Percentiles rank a stretch among this genome's conserved stretches.
These are phyloP conservation scores for Cactoblastis cactorum DNA, from an alignment of 2,888 invertebrate species.

Conservation along the genomic window DNA sequence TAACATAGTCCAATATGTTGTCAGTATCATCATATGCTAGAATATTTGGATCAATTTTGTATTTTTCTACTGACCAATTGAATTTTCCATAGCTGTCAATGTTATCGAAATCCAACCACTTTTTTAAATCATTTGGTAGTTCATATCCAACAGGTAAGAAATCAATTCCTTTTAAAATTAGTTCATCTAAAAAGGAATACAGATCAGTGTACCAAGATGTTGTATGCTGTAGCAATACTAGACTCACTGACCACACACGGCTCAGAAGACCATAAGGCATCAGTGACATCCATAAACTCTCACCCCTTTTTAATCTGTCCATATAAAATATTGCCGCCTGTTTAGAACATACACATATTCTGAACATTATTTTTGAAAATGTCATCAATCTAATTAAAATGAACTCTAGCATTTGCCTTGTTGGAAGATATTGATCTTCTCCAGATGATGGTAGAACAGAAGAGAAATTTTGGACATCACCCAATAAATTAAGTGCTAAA, in stretches of 20 bases:
- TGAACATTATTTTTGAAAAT: slow-evolving; percentile 76
- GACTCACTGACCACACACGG: slow-evolving; percentile 75
- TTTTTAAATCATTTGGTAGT: slow-evolving; percentile 64
- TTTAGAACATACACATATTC: slow-evolving; percentile 67
- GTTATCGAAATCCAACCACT: slow-evolving; percentile 71
- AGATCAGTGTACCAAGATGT: slow-evolving; percentile 75
- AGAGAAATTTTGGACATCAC: slow-evolving; percentile 57
- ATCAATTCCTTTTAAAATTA: slow-evolving; percentile 61
- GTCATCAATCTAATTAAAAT: slow-evolving; percentile 73
- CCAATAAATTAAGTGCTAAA: slow-evolving; percentile 61
- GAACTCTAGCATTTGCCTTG: slow-evolving; percentile 80
- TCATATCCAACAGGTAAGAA: slow-evolving; percentile 68
- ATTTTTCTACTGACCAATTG: slow-evolving; percentile 53
- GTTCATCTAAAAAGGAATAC: slow-evolving; percentile 47
- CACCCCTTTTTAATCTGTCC: slow-evolving; percentile 72
- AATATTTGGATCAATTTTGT: slow-evolving; percentile 32
- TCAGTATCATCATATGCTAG: slow-evolving; percentile 42
- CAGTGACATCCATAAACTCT: slow-evolving; percentile 77
- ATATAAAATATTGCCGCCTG: slow-evolving; percentile 72
- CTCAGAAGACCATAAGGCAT: slow-evolving; percentile 76
- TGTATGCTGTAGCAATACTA: slow-evolving; percentile 63
- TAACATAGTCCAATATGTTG: slow-evolving; percentile 55
- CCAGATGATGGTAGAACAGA: slow-evolving; percentile 44
- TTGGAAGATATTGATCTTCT: slow-evolving; percentile 66
- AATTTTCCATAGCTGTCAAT: slow-evolving; percentile 59